Conservation (phyloP, 2,888 invertebrate species). For the Oscheius onirici region DNA sequence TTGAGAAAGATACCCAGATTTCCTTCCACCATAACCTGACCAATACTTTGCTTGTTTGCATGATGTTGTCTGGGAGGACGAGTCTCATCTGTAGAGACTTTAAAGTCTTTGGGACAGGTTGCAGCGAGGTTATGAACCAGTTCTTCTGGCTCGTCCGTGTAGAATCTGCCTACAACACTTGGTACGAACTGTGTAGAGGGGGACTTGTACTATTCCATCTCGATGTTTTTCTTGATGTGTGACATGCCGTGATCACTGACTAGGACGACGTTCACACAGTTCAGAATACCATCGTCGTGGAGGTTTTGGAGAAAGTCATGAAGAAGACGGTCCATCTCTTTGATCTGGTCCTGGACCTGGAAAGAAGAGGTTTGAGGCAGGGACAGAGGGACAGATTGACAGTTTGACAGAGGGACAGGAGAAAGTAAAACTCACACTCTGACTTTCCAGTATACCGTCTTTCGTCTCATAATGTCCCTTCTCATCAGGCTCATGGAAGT, state of each 20-base stretch:
- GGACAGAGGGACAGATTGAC: too few species aligned
- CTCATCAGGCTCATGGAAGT: slow-evolving; percentile 64
- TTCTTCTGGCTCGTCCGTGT: not conserved
- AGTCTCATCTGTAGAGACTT: slow-evolving; percentile 4
- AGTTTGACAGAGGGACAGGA: not conserved
- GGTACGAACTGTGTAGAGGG: not conserved
- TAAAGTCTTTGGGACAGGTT: not conserved
- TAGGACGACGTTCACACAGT: slow-evolving; percentile 64
- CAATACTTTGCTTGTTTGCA: slow-evolving; percentile 50
- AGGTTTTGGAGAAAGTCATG: slow-evolving; percentile 57
- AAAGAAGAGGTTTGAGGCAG: not conserved
- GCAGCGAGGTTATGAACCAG: not conserved
- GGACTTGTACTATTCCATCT: not conserved
- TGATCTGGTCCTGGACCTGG: slow-evolving; percentile 24
- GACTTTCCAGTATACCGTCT: slow-evolving; percentile 35
- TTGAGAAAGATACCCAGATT: slow-evolving; percentile 51
- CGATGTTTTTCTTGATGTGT: not conserved
- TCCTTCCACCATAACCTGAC: slow-evolving; percentile 64
- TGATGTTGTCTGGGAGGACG: slow-evolving; percentile 49
- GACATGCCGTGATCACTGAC: slow-evolving; percentile 62
- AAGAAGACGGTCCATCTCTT: slow-evolving; percentile 52
- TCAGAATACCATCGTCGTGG: slow-evolving; percentile 51
- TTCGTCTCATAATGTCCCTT: slow-evolving; percentile 59
- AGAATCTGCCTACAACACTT: not conserved
- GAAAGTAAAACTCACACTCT: not conserved